Evolutionary conservation across 2,888 invertebrate species (phyloP).

Genomic region (Amblyteles armatorius): DNA sequence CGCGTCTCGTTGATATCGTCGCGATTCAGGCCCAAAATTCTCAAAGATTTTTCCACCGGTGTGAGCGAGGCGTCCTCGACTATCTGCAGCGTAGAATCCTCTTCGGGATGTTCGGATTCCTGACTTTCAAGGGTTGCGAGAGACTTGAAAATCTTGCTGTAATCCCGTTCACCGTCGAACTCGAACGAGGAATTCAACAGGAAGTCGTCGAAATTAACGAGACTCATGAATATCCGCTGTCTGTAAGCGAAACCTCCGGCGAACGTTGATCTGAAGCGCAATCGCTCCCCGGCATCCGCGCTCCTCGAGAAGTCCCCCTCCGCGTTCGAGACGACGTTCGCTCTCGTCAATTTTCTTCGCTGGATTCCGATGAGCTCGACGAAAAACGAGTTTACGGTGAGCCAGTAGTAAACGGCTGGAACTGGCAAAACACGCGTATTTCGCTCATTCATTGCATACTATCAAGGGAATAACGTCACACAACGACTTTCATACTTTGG

Average conservation of each 20-base stretch:
- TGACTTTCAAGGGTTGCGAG: conserved; percentile 68
- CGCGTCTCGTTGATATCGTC: conserved; percentile 69
- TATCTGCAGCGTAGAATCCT: conserved; percentile 51
- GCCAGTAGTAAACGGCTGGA: conserved; percentile 77
- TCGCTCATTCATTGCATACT: conserved; percentile 29
- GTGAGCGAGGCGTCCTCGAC: conserved; percentile 65
- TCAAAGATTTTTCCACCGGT: conserved; percentile 74
- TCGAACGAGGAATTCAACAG: conserved; percentile 34
- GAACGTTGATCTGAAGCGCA: conserved; percentile 27
- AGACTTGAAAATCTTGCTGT: conserved; percentile 67
- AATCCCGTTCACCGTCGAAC: conserved; percentile 39
- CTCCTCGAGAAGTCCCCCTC: not conserved
- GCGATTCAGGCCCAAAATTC: conserved; percentile 71
- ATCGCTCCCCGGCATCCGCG: not conserved
- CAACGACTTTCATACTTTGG: no score
- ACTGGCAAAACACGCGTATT: conserved; percentile 62
- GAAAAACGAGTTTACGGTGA: conserved; percentile 73
- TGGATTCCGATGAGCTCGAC: conserved; percentile 65
- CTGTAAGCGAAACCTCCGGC: conserved; percentile 40
- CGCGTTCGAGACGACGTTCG: not conserved
- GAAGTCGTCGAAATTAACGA: conserved; percentile 65
- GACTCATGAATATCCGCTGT: conserved; percentile 63
- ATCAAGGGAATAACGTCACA: not conserved
- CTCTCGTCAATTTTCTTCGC: conserved; percentile 55
- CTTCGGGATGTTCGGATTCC: conserved; percentile 66